Percentiles rank a stretch among this genome's conserved stretches.
These are phyloP conservation scores for Zoroaster sp. DNA, from an alignment of 53 echinoderm and acorn worm genomes.

Conservation along the genomic window DNA sequence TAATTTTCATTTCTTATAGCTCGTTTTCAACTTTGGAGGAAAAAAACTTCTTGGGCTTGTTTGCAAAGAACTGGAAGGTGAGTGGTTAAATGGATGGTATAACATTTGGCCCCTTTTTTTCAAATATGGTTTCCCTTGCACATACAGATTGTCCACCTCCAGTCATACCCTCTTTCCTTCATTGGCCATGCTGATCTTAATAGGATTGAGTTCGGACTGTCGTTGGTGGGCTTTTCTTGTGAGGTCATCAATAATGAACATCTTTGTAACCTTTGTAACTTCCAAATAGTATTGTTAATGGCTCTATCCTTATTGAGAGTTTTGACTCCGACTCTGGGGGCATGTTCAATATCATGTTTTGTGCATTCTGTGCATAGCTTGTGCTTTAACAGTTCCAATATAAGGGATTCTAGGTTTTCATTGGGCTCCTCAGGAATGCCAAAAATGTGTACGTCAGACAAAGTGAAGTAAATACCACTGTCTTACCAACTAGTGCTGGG, in stretches of 20 bases:
- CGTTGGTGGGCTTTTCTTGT: neutral
- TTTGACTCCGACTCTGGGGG: neutral
- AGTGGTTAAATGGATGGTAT: too few species aligned
- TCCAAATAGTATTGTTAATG: neutral
- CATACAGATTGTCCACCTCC: neutral
- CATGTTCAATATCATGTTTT: neutral
- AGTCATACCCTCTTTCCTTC: neutral
- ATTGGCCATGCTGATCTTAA: neutral
- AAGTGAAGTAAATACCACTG: too few species aligned
- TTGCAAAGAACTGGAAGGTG: constrained; percentile 86
- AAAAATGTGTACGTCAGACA: neutral
- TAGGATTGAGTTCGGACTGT: neutral
- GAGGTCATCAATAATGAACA: neutral
- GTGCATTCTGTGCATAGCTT: neutral
- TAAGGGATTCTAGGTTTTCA: neutral
- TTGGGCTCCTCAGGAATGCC: neutral
- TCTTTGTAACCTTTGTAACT: neutral
- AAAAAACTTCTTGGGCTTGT: constrained; percentile 91
- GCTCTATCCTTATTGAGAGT: neutral
- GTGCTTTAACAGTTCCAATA: neutral
- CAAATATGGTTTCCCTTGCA: neutral
- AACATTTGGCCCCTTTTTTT: neutral
- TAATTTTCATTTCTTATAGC: constrained; percentile 21
- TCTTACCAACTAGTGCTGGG: too few species aligned
- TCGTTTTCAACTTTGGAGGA: constrained; percentile 79